Conservation (phyloP, 2,888 invertebrate species). For the Buathra laborator region DNA sequence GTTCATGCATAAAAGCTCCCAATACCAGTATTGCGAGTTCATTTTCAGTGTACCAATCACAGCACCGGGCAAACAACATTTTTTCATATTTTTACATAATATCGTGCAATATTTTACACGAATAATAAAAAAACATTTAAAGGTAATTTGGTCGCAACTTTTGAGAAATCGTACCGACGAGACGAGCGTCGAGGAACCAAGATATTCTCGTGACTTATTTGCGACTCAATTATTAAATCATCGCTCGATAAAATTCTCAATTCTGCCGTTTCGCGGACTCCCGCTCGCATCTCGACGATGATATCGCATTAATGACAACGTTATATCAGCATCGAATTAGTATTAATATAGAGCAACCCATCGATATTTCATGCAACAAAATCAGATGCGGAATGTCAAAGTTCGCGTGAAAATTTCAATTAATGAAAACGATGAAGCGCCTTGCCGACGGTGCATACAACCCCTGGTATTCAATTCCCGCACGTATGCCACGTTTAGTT, state of each 20-base stretch:
- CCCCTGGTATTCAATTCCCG: background rate
- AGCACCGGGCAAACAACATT: too few species aligned
- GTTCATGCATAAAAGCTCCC: too few species aligned
- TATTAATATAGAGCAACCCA: background rate
- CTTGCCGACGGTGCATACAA: background rate
- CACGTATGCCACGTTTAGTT: background rate
- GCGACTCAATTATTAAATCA: background rate
- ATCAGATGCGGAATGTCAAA: background rate
- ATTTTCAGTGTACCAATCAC: too few species aligned
- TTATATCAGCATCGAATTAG: background rate
- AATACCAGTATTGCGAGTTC: too few species aligned
- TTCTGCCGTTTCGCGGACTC: background rate
- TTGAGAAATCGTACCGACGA: background rate
- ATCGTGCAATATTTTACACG: too few species aligned
- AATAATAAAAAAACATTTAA: too few species aligned
- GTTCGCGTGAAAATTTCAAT: background rate
- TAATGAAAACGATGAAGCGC: background rate
- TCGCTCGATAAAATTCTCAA: background rate
- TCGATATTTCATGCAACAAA: background rate
- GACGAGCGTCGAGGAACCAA: background rate
- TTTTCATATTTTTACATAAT: too few species aligned
- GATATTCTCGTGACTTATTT: background rate
- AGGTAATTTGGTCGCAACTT: too few species aligned
- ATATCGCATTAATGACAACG: background rate
- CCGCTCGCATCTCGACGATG: background rate